Evolutionary conservation across 2,888 invertebrate genomes (phyloP).

Genomic region (Endomychus coccineus): DNA sequence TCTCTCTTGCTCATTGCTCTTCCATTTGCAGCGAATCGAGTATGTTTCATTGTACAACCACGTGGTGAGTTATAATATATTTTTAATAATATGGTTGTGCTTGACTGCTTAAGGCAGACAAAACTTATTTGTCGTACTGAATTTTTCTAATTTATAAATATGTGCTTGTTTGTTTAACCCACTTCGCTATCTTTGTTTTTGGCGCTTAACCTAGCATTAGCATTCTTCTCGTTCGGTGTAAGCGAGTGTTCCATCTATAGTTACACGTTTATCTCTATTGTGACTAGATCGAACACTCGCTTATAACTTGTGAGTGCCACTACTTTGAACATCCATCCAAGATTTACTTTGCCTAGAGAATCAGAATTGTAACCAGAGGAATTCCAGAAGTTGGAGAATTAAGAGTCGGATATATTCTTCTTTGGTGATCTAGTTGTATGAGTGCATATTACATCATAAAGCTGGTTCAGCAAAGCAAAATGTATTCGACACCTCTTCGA

Average conservation of each 20-base stretch:
- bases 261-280: conserved; percentile 33
- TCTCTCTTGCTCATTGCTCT: too few species aligned
- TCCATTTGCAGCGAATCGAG: too few species aligned
- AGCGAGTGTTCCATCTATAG: conserved; percentile 41
- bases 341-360: too few species aligned
- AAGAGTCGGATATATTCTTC: conserved; percentile 42
- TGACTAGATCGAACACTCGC: conserved; percentile 46
- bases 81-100: too few species aligned
- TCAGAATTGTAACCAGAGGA: background rate
- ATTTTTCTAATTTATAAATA: too few species aligned
- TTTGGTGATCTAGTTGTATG: conserved; percentile 48
- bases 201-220: conserved; percentile 20
- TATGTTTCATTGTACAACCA: too few species aligned
- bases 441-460: conserved; percentile 42
- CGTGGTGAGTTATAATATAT: too few species aligned
- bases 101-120: too few species aligned
- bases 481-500: conserved; percentile 38
- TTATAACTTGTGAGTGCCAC: conserved; percentile 31
- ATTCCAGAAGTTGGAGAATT: background rate
- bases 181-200: background rate
- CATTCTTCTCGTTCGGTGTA: conserved; percentile 27
- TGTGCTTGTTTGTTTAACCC: too few species aligned
- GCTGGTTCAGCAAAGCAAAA: conserved; percentile 47
- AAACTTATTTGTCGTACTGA: too few species aligned
- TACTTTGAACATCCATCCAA: too few species aligned